These are phyloP conservation scores for Drosophila sp. DNA, from an alignment of 1,140 invertebrate species.

Conservation along the genomic window DNA sequence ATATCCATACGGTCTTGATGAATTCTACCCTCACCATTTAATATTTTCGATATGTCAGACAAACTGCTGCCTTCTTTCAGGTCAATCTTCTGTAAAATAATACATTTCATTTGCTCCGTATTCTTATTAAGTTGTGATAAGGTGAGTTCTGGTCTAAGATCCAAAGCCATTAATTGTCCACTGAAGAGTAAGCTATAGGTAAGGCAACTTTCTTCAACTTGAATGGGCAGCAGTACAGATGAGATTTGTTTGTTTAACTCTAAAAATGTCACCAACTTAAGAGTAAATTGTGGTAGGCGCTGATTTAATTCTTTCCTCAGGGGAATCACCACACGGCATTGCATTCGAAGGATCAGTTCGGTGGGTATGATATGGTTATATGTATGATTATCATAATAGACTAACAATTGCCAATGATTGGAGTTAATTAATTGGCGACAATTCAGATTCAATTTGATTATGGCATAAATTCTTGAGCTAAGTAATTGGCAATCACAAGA, in stretches of 20 bases:
- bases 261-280: slow-evolving; percentile 50
- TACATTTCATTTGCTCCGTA: not conserved
- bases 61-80: slow-evolving; percentile 8
- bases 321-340: slow-evolving; percentile 42
- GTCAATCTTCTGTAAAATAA: slow-evolving; percentile 35
- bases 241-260: slow-evolving; percentile 39
- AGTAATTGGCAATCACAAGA: not conserved
- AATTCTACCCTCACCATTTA: slow-evolving; percentile 10
- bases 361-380: slow-evolving; percentile 46
- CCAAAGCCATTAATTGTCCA: not conserved
- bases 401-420: slow-evolving; percentile 53
- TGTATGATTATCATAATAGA: slow-evolving; percentile 29
- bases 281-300: slow-evolving; percentile 40
- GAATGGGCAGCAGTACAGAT: slow-evolving; percentile 51
- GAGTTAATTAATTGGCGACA: slow-evolving; percentile 17
- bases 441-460: slow-evolving; percentile 33
- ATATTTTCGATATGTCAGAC: slow-evolving; percentile 29
- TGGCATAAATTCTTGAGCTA: slow-evolving; percentile 33
- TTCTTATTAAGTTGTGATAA: slow-evolving; percentile 4
- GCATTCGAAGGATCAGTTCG: slow-evolving; percentile 37
- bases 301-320: slow-evolving; percentile 33
- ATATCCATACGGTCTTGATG: slow-evolving; percentile 27
- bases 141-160: slow-evolving; percentile 5
- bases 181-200: slow-evolving; percentile 51
- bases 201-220: slow-evolving; percentile 12